These are phyloP conservation scores for Trissoscelio sp. DNA, from an alignment of 2,888 invertebrate genomes.

Conservation along the genomic window DNA sequence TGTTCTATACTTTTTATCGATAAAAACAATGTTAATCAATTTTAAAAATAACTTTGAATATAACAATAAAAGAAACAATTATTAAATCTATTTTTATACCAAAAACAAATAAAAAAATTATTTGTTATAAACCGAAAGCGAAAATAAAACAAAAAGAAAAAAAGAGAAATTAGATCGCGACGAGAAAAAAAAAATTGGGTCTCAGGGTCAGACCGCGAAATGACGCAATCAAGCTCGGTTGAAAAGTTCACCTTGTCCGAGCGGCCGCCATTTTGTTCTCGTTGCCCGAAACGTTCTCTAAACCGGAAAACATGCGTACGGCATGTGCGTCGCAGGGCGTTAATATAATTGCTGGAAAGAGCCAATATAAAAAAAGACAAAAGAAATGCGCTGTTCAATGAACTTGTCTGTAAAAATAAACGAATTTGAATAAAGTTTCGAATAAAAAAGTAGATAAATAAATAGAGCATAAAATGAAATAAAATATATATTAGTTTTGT, in stretches of 20 bases:
- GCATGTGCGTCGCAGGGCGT: slow-evolving; percentile 53
- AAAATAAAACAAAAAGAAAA: no score
- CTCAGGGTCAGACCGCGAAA: not conserved
- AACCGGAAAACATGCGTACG: slow-evolving; percentile 17
- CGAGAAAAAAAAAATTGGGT: no score
- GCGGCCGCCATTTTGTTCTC: slow-evolving; percentile 6
- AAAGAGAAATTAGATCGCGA: not conserved
- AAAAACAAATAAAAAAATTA: no score
- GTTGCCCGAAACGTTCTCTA: not conserved
- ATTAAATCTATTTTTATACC: no score
- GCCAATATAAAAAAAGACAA: slow-evolving; percentile 3
- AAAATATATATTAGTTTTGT: slow-evolving; percentile 23
- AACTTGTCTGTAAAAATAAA: slow-evolving; percentile 16
- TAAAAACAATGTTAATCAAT: no score
- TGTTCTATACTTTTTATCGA: no score
- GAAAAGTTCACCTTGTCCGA: slow-evolving; percentile 16
- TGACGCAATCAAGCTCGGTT: slow-evolving; percentile 3
- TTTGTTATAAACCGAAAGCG: no score
- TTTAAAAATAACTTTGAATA: no score
- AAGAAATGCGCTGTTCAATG: not conserved
- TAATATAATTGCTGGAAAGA: slow-evolving; percentile 13
- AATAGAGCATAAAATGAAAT: not conserved
- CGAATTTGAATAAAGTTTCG: not conserved
- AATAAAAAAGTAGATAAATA: not conserved
- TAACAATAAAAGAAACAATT: no score